phyloP scores from a whole-genome alignment of 2,113 vertebrate genomes.

The Turnix velox region DNA sequence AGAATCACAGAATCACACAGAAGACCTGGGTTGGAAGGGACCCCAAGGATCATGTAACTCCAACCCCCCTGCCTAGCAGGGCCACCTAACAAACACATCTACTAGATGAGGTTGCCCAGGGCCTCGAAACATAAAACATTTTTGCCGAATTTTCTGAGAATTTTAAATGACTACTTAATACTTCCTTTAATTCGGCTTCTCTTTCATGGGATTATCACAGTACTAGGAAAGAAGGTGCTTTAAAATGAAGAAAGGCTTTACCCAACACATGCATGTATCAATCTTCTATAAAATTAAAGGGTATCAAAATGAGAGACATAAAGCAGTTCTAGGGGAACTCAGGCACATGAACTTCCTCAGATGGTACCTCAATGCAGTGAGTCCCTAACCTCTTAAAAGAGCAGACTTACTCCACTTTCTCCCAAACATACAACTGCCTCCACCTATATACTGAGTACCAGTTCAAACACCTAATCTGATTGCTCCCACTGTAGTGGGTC shows the following conservation, averaged over 20 bases:
- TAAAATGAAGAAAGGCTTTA: background rate
- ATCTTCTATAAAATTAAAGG: background rate
- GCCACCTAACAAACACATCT: too few species aligned
- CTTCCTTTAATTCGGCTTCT: background rate
- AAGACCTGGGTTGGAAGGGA: too few species aligned
- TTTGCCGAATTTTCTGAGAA: background rate
- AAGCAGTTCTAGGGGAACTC: background rate
- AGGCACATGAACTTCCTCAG: background rate
- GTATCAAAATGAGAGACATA: background rate
- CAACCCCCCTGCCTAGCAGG: too few species aligned
- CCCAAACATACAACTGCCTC: background rate
- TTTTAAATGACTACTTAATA: background rate
- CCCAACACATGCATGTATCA: background rate
- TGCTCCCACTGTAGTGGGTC: slow-evolving; percentile 10
- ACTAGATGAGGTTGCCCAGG: too few species aligned
- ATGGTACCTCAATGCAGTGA: background rate
- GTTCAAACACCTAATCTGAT: background rate
- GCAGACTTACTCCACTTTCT: background rate
- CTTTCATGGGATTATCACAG: background rate
- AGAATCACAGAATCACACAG: too few species aligned
- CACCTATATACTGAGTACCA: background rate
- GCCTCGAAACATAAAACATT: background rate
- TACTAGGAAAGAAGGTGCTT: background rate
- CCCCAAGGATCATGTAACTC: too few species aligned
- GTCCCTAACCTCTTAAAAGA: background rate